Percentiles rank a stretch among this genome's conserved stretches.
Conservation (phyloP, 2,797 vertebrate genomes). For the Clarias fuscus region DNA sequence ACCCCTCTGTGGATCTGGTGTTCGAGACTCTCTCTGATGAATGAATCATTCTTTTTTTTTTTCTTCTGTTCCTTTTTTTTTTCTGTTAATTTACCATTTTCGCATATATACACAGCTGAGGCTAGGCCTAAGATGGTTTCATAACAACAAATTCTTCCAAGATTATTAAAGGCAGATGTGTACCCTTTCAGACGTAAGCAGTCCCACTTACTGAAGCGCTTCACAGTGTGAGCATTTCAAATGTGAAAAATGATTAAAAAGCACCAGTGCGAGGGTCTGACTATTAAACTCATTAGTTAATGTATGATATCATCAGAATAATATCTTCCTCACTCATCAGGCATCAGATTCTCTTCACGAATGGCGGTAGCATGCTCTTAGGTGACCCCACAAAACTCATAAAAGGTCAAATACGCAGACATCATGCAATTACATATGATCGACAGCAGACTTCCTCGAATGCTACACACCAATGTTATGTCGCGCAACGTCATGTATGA, state of each 20-base stretch:
- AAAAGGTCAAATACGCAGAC: not conserved
- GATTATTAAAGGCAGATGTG: not conserved
- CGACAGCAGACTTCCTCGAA: too few species aligned
- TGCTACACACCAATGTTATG: too few species aligned
- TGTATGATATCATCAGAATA: not conserved
- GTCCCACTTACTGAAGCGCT: not conserved
- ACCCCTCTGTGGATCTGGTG: not conserved
- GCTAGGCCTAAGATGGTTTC: not conserved
- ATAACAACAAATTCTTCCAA: not conserved
- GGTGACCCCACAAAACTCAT: not conserved
- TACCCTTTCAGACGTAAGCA: not conserved
- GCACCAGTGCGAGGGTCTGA: not conserved
- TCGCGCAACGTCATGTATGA: too few species aligned
- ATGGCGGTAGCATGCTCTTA: too few species aligned
- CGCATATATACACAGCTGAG: not conserved
- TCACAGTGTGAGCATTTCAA: not conserved
- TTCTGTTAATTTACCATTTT: not conserved
- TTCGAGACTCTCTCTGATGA: not conserved
- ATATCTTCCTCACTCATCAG: not conserved
- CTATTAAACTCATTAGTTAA: not conserved
- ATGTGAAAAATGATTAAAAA: not conserved
- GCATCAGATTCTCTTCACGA: not conserved
- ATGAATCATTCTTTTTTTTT: conserved; percentile 14
- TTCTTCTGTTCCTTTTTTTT: not conserved
- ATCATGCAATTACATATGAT: too few species aligned